These are phyloP conservation scores for Lophotis ruficrista DNA, from an alignment of 2,113 vertebrate species.

Conservation along the genomic window DNA sequence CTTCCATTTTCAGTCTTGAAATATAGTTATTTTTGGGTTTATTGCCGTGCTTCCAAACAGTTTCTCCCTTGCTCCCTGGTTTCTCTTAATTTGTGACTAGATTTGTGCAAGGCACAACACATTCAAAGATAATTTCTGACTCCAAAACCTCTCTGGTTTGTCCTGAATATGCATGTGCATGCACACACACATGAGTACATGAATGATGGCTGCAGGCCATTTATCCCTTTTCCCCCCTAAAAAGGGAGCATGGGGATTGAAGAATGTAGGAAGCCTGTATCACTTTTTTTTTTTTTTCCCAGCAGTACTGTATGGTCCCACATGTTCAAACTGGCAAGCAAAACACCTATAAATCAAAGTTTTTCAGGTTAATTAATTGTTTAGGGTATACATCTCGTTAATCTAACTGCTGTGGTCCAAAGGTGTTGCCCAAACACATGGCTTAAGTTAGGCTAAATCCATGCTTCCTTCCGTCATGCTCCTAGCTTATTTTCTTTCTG, in stretches of 20 bases:
- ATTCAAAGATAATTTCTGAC: neutral
- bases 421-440: neutral
- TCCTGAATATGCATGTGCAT: neutral
- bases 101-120: neutral
- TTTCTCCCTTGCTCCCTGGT: neutral
- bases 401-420: neutral
- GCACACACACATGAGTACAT: neutral
- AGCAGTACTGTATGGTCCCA: neutral
- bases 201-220: neutral
- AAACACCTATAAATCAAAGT: neutral
- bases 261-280: neutral
- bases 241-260: neutral
- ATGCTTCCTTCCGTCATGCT: neutral
- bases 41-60: neutral
- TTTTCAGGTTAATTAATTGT: neutral
- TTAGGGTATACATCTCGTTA: neutral
- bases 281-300: neutral
- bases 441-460: neutral
- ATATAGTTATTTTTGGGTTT: neutral
- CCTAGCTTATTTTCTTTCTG: neutral
- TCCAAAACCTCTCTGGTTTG: neutral
- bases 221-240: neutral
- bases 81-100: neutral
- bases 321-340: neutral
- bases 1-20: neutral